Percentiles rank a stretch among this genome's conserved stretches.
phyloP scores from a whole-genome alignment of 2,113 vertebrate species.

The Smithornis capensis region DNA sequence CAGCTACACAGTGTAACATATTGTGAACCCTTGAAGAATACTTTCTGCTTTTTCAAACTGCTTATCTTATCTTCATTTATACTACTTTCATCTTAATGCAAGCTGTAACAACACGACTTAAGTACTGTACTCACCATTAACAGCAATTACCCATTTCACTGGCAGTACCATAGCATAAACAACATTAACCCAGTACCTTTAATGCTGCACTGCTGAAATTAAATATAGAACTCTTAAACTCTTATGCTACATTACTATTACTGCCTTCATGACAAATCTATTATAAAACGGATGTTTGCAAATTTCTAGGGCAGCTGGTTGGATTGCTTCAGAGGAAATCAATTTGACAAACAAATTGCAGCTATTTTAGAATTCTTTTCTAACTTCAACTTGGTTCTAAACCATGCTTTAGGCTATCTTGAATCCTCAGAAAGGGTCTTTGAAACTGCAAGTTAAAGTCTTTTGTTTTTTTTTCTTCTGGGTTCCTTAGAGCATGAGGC shows the following conservation, averaged over 20 bases:
- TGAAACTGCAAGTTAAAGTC: background rate
- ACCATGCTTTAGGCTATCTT: background rate
- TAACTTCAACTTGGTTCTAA: background rate
- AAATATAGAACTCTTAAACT: background rate
- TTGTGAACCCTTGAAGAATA: background rate
- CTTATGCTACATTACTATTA: background rate
- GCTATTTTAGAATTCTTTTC: background rate
- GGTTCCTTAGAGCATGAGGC: background rate
- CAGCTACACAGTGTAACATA: background rate
- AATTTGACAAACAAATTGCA: constrained; percentile 27
- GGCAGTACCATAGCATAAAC: background rate
- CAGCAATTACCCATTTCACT: background rate
- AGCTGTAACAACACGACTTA: background rate
- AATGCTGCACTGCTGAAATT: background rate
- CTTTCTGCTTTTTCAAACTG: background rate
- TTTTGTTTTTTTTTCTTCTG: background rate
- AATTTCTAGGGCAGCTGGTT: background rate
- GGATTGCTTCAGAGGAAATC: background rate
- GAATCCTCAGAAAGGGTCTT: background rate
- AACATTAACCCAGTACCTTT: background rate
- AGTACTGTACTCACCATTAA: background rate
- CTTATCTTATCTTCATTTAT: background rate
- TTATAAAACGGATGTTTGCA: background rate
- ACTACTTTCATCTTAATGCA: background rate
- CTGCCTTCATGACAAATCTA: background rate